Conservation (phyloP, 2,888 invertebrate species). For the Sclerodermus sp. region DNA sequence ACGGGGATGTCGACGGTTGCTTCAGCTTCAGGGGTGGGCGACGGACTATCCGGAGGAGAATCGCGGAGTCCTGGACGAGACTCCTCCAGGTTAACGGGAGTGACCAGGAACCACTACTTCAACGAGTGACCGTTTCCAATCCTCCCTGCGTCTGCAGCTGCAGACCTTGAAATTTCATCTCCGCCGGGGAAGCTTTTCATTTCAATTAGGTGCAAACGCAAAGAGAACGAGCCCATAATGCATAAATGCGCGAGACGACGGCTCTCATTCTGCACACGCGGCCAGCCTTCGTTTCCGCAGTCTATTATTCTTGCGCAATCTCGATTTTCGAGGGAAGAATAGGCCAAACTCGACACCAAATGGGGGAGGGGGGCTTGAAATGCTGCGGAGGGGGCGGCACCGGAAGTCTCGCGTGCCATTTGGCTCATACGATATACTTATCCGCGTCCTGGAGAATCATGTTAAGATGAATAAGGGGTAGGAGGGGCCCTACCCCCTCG, state of each 20-base stretch:
- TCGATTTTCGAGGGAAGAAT: neutral
- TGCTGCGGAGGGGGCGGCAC: constrained; percentile 28
- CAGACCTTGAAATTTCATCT: too few species aligned
- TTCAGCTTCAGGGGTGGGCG: too few species aligned
- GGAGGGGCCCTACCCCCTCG: constrained; percentile 27
- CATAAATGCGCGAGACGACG: neutral
- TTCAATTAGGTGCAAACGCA: too few species aligned
- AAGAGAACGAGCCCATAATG: neutral
- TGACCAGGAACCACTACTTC: too few species aligned
- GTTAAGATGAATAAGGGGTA: constrained; percentile 33
- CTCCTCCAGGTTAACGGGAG: too few species aligned
- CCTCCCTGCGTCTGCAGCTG: too few species aligned
- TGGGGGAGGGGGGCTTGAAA: constrained; percentile 10
- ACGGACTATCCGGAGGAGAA: too few species aligned
- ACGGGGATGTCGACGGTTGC: too few species aligned
- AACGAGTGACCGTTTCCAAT: too few species aligned
- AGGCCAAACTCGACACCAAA: neutral
- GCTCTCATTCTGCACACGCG: neutral
- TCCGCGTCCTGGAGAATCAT: constrained; percentile 44
- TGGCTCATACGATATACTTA: constrained; percentile 46
- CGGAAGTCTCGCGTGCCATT: constrained; percentile 58
- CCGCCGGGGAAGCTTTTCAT: too few species aligned
- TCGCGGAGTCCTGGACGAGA: too few species aligned
- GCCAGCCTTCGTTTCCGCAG: neutral
- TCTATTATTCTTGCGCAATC: neutral